Conservation (phyloP, 2,113 vertebrate genomes). For the Psettodes erumei region DNA sequence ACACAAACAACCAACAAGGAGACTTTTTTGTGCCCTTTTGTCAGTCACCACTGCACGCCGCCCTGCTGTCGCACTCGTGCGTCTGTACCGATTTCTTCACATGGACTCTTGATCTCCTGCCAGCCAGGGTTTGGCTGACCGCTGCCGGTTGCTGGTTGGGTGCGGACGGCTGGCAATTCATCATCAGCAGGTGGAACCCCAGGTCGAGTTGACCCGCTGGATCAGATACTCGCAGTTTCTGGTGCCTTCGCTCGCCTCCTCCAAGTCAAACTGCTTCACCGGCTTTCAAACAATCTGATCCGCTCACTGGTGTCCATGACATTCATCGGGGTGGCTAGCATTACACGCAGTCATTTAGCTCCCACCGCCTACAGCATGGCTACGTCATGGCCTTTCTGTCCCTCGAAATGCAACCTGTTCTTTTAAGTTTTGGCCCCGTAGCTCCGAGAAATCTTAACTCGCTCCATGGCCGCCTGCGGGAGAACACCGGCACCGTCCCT, state of each 20-base stretch:
- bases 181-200: slow-evolving; percentile 28
- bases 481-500: slow-evolving; percentile 24
- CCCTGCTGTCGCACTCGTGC: not conserved
- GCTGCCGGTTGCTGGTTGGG: slow-evolving; percentile 18
- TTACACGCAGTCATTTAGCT: slow-evolving; percentile 1
- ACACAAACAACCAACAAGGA: slow-evolving; percentile 2
- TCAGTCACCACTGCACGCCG: not conserved
- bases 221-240: slow-evolving; percentile 8
- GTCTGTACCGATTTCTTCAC: slow-evolving; percentile 76
- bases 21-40: slow-evolving; percentile 23
- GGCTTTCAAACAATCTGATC: not conserved
- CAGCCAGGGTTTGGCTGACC: slow-evolving; percentile 30
- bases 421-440: not conserved
- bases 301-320: slow-evolving; percentile 20
- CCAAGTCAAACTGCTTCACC: slow-evolving; percentile 17
- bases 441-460: slow-evolving; percentile 10
- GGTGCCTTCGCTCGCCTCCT: slow-evolving; percentile 10
- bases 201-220: slow-evolving; percentile 4
- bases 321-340: slow-evolving; percentile 11
- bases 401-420: slow-evolving; percentile 12
- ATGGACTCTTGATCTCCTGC: slow-evolving; percentile 69
- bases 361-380: not conserved
- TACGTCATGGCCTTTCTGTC: not conserved
- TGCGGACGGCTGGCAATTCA: slow-evolving; percentile 48
- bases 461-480: not conserved